Base-by-base conservation (phyloP, 2,888 invertebrate genomes). In the Pantelozetes paolii region DNA sequence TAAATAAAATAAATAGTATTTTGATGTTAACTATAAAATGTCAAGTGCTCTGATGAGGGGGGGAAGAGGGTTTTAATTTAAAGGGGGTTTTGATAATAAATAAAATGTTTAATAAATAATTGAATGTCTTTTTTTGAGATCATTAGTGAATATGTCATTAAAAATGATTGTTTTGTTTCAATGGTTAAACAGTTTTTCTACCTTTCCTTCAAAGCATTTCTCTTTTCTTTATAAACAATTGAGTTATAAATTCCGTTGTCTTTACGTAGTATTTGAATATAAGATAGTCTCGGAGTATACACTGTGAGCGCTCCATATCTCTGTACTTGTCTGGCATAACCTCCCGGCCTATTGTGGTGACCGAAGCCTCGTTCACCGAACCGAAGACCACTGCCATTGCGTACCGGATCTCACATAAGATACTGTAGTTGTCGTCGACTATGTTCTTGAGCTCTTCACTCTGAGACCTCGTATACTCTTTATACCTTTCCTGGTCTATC, bases 391-490 rank as follows among this genome's bases (percentile, higher is more conserved):
- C 83, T 75, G 81, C 77, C 80, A 86, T 85, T 77, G 85, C 86
- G 80, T 86, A 86, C 82, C 87, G 87, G 71, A 90, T 84, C 81
- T 88, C 87, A 81, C 90, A 90, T 71, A 90, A 85, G 2, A 90
- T 85, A 83, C 85, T 82, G n/a, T 79, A 77, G 72, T 89, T 85
- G 72, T 87, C 83, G 79, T 84, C 84, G 82, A 88, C 87, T 70
- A 87, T 85, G 57, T 85, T 83, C 70, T 82, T 84, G 81, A 90
- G 88, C 76, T 87, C 83, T 15, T 83, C 81, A 76, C 81, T 79
- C 79, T 86, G 86, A 23, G 80, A 79, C 15, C 82, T 82, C 40
- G 81, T 80, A 78, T 84, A 81, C 11, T 82, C 82, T 45, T 80
- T 80, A 78, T 84, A 81, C 62, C 86, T 84, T 26, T 86, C 84